Base-by-base conservation (phyloP, 1,140 invertebrate genomes). In the Pseudoatta argentina region DNA sequence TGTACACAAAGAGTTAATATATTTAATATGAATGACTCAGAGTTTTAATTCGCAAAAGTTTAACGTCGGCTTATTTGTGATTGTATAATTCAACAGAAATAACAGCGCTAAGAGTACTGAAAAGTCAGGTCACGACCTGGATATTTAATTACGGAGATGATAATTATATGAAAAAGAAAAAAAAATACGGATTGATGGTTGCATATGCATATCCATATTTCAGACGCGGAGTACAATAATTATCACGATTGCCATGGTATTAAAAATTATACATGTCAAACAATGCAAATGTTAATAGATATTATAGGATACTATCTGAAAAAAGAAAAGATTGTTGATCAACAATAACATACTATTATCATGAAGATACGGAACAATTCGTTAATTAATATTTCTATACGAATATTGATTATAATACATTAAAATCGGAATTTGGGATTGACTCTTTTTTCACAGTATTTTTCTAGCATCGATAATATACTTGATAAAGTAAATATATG, bases 111-210 rank as follows among this genome's bases (percentile, higher is more conserved):
- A 59, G 39, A 61, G 34, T 14, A 34, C 16, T 61, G 61, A 73
- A 83, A 82, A 83, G 79, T 72, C 66, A 82, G 79, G 27, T 83
- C 79, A 51, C 39, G 48, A 48, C 27, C 39, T 73, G 27, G 21
- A 73, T 73, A 73, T 83, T 73, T 83, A 83, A 73, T 83, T 73
- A 48, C 10, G 55, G 51, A 57, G 34, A 7, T 53, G 48, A 12
- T 61, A 83, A 83, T 73, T 73, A 61, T 34, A 18, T 66, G 30
- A 21, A n/a, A 61, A 30, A 48, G 24, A 2, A 21, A n/a, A 73
- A 44, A 44, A 48, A 27, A 34, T 73, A 21, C 30, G 30, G 24
- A 16, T 61, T 51, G 6, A 12, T 8, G 24, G 27, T 10, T 44
- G 18, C 21, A 69, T 24, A 57, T 27, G 53, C n/a, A 39, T 27